These are phyloP conservation scores for Athalia rosae DNA, from an alignment of 2,888 invertebrate genomes.

Conservation along the genomic window DNA sequence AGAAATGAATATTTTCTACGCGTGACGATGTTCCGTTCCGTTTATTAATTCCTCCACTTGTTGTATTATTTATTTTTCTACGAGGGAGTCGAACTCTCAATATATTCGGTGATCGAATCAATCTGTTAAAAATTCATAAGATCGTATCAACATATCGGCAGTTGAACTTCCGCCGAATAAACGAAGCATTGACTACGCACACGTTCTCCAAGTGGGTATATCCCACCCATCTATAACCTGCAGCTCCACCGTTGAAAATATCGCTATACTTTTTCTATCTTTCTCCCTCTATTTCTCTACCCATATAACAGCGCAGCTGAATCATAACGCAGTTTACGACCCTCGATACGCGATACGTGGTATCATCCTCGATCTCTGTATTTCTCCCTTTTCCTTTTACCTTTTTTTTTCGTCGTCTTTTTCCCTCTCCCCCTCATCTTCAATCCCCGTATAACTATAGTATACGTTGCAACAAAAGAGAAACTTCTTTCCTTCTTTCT, in stretches of 20 bases:
- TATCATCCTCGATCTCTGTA: too few species aligned
- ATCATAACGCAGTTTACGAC: slow-evolving; percentile 33
- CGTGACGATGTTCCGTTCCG: too few species aligned
- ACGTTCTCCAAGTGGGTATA: not conserved
- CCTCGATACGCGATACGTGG: slow-evolving; percentile 2
- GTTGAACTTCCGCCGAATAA: slow-evolving; percentile 62
- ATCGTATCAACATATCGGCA: slow-evolving; percentile 62
- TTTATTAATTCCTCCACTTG: too few species aligned
- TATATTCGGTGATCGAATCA: slow-evolving; percentile 59
- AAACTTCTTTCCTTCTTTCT: not conserved
- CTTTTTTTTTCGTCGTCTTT: not conserved
- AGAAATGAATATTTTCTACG: too few species aligned
- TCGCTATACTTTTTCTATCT: not conserved
- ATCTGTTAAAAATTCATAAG: slow-evolving; percentile 64
- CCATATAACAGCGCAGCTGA: not conserved
- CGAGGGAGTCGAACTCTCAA: not conserved
- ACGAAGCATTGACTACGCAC: slow-evolving; percentile 54
- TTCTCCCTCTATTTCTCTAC: not conserved
- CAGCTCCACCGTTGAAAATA: not conserved
- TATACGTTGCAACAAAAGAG: not conserved
- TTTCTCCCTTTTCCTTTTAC: too few species aligned
- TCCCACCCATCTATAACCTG: not conserved
- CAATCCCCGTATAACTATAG: not conserved
- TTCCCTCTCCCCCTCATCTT: not conserved
- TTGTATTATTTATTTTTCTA: too few species aligned